Base-by-base conservation (phyloP, 2,797 vertebrate species). In the Acanthornis magna region DNA sequence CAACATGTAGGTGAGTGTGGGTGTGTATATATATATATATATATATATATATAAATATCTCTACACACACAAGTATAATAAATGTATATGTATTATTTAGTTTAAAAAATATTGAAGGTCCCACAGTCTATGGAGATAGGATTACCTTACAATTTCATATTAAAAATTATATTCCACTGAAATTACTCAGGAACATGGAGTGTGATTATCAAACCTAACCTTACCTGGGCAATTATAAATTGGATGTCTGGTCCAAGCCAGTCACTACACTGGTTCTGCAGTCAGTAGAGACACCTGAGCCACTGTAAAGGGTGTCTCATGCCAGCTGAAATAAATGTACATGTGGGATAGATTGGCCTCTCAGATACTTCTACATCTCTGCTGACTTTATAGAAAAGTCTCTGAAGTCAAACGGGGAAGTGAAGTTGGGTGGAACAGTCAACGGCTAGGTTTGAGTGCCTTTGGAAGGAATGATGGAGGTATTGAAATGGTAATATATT, bases 21-120 rank as follows among this genome's bases (percentile, higher is more conserved):
- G 36, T 5, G 2, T 3, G 3, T 15, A 32, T 9, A 13, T 16
- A 21, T 48, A 23, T 20, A 4, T 5, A 2, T 3, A 3, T 29
- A 20, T 7, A 47, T 47, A 47, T 47, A n/a, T n/a, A n/a, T n/a
- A n/a, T n/a, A n/a, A n/a, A n/a, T n/a, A n/a, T n/a, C n/a, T n/a
- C n/a, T n/a, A n/a, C n/a, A 48, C 2, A 17, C 10, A 57, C 25
- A 63, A 32, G 17, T 36, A 61, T 2, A 40, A 32, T 18, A 66
- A 63, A 36, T 40, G 1, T 9, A 6, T 15, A 21, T 4, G 1
- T 34, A 66, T 68, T 30, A 22, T 47, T 77, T 83, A 26, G 54
- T 75, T 63, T 58, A 36, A 88, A 18, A 61, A 42, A 32, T 30
- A 70, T 45, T 30, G 38, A 50, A 84, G 22, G n/a, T 68, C 16